These are phyloP conservation scores for Drosophila glabriapex DNA, from an alignment of 2,888 invertebrate genomes.

Conservation along the genomic window DNA sequence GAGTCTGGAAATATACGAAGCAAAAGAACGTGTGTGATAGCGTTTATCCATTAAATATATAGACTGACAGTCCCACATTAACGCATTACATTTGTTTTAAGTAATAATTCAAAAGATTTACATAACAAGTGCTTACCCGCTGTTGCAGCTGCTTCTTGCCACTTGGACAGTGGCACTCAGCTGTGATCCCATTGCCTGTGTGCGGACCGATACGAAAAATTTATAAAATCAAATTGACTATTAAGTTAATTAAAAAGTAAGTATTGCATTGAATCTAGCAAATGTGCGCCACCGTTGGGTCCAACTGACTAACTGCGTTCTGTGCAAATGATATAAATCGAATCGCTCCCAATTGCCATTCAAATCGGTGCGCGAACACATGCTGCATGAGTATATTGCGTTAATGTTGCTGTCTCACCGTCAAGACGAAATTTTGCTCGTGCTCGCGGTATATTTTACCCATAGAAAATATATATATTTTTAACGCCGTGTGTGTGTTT, in stretches of 20 bases:
- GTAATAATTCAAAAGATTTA: constrained; percentile 63
- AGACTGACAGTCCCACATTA: background rate
- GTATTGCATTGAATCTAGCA: constrained; percentile 11
- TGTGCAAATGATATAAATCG: constrained; percentile 21
- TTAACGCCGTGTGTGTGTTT: constrained; percentile 56
- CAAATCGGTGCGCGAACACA: constrained; percentile 40
- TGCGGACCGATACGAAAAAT: constrained; percentile 6
- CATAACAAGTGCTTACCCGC: constrained; percentile 57
- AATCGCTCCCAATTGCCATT: constrained; percentile 43
- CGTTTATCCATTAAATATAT: constrained; percentile 3
- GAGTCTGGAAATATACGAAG: constrained; percentile 8
- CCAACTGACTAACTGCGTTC: background rate
- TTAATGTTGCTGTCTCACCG: constrained; percentile 72
- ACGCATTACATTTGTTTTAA: constrained; percentile 49
- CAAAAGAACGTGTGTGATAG: constrained; percentile 1
- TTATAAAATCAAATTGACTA: background rate
- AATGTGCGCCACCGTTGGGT: background rate
- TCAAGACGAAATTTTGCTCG: constrained; percentile 83
- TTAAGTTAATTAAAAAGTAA: constrained; percentile 13
- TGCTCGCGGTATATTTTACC: constrained; percentile 76
- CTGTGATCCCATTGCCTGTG: constrained; percentile 37
- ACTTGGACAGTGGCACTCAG: constrained; percentile 45
- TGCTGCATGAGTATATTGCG: constrained; percentile 62
- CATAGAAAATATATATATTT: constrained; percentile 61
- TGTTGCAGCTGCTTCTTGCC: constrained; percentile 48